phyloP scores from a whole-genome alignment of 1,140 invertebrate species.

The Formica exsecta region DNA sequence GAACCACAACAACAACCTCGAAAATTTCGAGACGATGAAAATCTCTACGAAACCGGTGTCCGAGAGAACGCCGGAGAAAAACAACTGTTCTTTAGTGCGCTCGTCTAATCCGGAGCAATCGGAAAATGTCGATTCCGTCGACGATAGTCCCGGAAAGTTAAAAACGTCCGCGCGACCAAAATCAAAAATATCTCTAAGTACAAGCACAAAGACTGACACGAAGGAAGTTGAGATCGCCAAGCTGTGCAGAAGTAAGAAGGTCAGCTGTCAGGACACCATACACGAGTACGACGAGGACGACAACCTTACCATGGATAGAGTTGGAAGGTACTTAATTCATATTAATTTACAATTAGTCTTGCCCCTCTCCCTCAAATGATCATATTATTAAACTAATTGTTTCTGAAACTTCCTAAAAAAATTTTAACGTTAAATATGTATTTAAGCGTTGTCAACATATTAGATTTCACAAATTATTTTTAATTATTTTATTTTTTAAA shows the following conservation, averaged over 20 bases:
- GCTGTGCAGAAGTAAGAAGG: constrained; percentile 76
- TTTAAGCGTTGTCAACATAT: neutral
- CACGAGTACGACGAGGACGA: constrained; percentile 81
- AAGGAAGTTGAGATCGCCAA: constrained; percentile 75
- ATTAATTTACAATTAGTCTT: neutral
- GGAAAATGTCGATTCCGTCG: constrained; percentile 28
- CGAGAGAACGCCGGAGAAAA: constrained; percentile 78
- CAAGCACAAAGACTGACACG: constrained; percentile 76
- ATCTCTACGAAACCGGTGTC: constrained; percentile 83
- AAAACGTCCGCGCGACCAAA: constrained; percentile 70
- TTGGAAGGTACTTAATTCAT: constrained; percentile 78
- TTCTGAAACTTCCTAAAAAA: constrained; percentile 6
- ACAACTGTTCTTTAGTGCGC: constrained; percentile 79
- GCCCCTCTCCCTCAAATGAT: neutral
- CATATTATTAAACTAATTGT: neutral
- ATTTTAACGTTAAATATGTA: neutral
- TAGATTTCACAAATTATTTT: neutral
- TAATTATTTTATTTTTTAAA: neutral
- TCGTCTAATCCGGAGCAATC: constrained; percentile 71
- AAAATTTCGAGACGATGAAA: constrained; percentile 82
- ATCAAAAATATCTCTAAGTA: constrained; percentile 80
- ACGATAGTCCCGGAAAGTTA: constrained; percentile 62
- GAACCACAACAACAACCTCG: constrained; percentile 81
- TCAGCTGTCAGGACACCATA: constrained; percentile 80
- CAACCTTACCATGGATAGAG: constrained; percentile 82